These are phyloP conservation scores for Clarias magur DNA, from an alignment of 2,113 vertebrate species.

Conservation along the genomic window DNA sequence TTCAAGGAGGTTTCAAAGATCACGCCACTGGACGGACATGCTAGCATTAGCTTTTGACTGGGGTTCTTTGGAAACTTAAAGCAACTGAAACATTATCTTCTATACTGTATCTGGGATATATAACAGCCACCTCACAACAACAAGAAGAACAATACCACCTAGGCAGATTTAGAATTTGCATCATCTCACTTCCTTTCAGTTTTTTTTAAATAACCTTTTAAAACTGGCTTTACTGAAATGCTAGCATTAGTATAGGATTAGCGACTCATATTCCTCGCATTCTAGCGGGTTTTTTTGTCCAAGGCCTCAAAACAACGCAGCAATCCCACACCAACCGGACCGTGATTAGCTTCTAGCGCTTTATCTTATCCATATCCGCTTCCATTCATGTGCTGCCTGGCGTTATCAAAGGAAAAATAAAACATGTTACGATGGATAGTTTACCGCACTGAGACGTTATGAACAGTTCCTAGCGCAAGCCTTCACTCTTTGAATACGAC, in stretches of 20 bases:
- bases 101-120: too few relatives aligned
- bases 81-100: too few relatives aligned
- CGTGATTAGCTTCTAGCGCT: background rate
- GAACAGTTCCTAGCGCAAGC: background rate
- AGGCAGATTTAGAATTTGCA: too few relatives aligned
- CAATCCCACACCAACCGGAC: background rate
- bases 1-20: background rate
- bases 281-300: background rate
- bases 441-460: too few relatives aligned
- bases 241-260: background rate
- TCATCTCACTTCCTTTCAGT: too few relatives aligned
- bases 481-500: slow-evolving; percentile 23
- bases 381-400: background rate
- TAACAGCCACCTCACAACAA: too few relatives aligned
- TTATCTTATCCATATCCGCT: background rate
- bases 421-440: background rate
- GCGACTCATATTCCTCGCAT: background rate
- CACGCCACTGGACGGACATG: background rate
- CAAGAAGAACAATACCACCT: too few relatives aligned
- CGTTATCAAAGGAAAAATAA: background rate
- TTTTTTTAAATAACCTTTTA: too few relatives aligned
- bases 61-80: too few relatives aligned
- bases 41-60: background rate
- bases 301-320: background rate
- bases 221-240: too few relatives aligned